Base-by-base conservation (phyloP, 92 coral and sea anemone genomes). In the Nematostella vectensis region DNA sequence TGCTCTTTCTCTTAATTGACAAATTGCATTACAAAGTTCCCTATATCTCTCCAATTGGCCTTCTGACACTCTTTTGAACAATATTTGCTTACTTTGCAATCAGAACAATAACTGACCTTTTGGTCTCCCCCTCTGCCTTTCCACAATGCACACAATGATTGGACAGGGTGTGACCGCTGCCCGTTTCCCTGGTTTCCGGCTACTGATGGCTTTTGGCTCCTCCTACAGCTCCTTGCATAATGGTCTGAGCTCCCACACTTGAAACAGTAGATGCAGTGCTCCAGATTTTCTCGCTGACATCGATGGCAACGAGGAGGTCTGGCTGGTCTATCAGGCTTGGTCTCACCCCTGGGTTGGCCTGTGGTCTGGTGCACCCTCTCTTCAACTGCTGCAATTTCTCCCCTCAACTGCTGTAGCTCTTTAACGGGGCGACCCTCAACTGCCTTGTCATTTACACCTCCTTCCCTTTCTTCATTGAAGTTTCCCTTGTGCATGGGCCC, bases 211-310 rank as follows among this genome's bases (percentile, higher is more conserved):
- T 19, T 12, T 36, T 29, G 18, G 29, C 40, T 47, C 31, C 18
- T 31, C 24, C 30, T 22, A 55, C 78, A 62, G 29, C 62, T 45
- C 26, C 68, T 27, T 4, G 55, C 60, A 31, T 45, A 70, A 37
- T 70, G 78, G 33, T 69, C 72, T 16, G 31, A 24, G 16, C 50
- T 37, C 11, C 78, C 68, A 43, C 72, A 76, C 10, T 25, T 50
- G 48, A 62, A 76, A 51, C 82, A 76, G 57, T 70, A 72, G 48
- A 55, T 31, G 31, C 78, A 77, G 27, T 54, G 51, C 16, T 36
- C 72, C 22, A 23, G 25, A 36, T 50, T 57, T 57, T 50, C 72
- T n/a, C 48, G 51, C 48, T 29, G 48, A 48, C 69, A 62, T 13
- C 18, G 24, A 29, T 18, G 19, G 42, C 68, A 61, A 18, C 68